Percentiles rank a stretch among this genome's conserved stretches.
Conservation (phyloP, 2,888 invertebrate genomes). For the Dimorphilus gyrociliatus region DNA sequence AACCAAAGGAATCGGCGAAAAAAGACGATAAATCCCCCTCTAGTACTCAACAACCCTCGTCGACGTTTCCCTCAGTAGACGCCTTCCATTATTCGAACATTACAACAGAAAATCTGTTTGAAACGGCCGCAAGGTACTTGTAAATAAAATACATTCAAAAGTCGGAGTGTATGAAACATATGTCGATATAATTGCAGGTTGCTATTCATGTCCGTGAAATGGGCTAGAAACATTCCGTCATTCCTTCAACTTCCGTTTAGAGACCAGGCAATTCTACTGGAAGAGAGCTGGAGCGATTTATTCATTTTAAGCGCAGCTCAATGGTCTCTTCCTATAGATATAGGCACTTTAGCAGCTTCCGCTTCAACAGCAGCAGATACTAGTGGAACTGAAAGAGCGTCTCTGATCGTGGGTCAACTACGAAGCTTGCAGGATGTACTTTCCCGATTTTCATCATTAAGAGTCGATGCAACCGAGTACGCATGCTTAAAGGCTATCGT, state of each 20-base stretch:
- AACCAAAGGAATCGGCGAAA: too few relatives aligned
- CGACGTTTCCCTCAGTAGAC: too few relatives aligned
- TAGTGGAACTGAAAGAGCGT: slow-evolving; percentile 30
- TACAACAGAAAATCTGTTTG: too few relatives aligned
- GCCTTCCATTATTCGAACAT: too few relatives aligned
- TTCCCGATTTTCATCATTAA: slow-evolving; percentile 47
- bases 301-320: slow-evolving; percentile 68
- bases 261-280: slow-evolving; percentile 57
- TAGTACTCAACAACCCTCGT: too few relatives aligned
- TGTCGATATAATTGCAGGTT: too few relatives aligned
- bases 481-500: slow-evolving; percentile 67
- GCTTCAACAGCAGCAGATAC: slow-evolving; percentile 42
- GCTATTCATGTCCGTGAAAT: slow-evolving; percentile 58
- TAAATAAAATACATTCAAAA: too few relatives aligned
- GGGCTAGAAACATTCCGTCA: slow-evolving; percentile 59
- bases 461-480: slow-evolving; percentile 64
- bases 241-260: slow-evolving; percentile 53
- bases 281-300: slow-evolving; percentile 65
- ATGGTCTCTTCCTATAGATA: slow-evolving; percentile 56
- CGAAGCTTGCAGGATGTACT: slow-evolving; percentile 47
- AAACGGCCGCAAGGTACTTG: too few relatives aligned
- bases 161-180: too few relatives aligned
- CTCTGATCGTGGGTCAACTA: slow-evolving; percentile 43
- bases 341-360: slow-evolving; percentile 39
- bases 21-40: too few relatives aligned